phyloP scores from a whole-genome alignment of 2,797 vertebrate species.

The Furcifer pardalis region DNA sequence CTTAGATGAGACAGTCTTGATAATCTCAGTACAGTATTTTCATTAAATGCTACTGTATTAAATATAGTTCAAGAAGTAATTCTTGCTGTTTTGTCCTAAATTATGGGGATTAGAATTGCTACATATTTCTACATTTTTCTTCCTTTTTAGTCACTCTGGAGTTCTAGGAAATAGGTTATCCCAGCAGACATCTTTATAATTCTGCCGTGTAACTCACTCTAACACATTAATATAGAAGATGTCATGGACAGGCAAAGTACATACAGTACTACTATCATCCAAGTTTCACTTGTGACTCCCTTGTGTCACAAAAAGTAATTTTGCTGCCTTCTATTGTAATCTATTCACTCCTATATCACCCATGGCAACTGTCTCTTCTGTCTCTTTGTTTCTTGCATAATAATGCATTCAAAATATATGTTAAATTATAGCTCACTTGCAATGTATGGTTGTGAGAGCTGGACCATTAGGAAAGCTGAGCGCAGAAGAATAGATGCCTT shows the following conservation, averaged over 20 bases:
- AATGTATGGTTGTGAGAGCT: no score
- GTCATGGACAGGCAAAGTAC: slow-evolving; percentile 56
- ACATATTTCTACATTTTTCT: slow-evolving; percentile 56
- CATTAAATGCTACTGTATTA: slow-evolving; percentile 60
- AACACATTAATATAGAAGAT: slow-evolving; percentile 50
- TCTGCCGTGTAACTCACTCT: slow-evolving; percentile 32
- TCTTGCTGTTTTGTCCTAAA: slow-evolving; percentile 62
- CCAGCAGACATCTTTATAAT: slow-evolving; percentile 37
- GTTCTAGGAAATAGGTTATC: slow-evolving; percentile 40
- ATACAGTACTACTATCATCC: slow-evolving; percentile 28
- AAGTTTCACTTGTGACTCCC: slow-evolving; percentile 50
- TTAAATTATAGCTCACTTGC: slow-evolving; percentile 58
- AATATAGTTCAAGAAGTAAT: slow-evolving; percentile 55
- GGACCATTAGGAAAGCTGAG: no score
- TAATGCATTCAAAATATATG: slow-evolving; percentile 45
- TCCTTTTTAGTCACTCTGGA: slow-evolving; percentile 39
- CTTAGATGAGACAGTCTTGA: slow-evolving; percentile 14
- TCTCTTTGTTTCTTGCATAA: slow-evolving; percentile 43
- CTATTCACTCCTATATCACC: slow-evolving; percentile 42
- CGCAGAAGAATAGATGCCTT: no score
- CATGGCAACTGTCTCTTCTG: slow-evolving; percentile 14
- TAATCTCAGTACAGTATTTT: no score
- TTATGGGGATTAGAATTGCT: slow-evolving; percentile 62
- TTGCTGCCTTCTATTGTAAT: slow-evolving; percentile 38
- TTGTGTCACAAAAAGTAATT: slow-evolving; percentile 41